These are phyloP conservation scores for Ageneiosus marmoratus DNA, from an alignment of 2,113 vertebrate genomes.

Conservation along the genomic window DNA sequence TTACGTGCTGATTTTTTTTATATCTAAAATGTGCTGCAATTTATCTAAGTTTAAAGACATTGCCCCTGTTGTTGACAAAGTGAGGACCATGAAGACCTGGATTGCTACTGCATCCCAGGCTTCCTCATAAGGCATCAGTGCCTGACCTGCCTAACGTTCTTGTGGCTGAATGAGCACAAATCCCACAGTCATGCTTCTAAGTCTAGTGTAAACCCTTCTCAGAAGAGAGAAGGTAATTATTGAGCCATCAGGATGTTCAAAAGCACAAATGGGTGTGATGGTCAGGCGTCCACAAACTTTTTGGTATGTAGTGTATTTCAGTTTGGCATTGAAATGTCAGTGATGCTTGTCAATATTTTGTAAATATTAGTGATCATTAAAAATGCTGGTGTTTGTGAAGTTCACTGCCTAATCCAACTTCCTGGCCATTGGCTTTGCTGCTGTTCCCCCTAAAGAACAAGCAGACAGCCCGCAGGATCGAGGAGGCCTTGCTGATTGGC, in stretches of 20 bases:
- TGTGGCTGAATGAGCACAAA: too few species aligned
- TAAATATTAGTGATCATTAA: not conserved
- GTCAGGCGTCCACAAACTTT: not conserved
- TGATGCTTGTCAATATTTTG: not conserved
- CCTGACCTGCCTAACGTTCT: too few species aligned
- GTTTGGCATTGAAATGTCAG: not conserved
- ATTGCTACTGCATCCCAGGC: too few species aligned
- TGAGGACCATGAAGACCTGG: too few species aligned
- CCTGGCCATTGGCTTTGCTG: not conserved
- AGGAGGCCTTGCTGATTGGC: slow-evolving; percentile 67
- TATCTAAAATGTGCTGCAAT: too few species aligned
- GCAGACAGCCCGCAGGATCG: slow-evolving; percentile 9
- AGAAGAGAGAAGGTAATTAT: not conserved
- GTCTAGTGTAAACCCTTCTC: too few species aligned
- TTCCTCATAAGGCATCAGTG: too few species aligned
- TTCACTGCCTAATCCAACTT: not conserved
- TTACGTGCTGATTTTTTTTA: too few species aligned
- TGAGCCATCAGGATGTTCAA: not conserved
- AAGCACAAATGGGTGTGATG: not conserved
- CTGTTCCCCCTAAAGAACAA: slow-evolving; percentile 23
- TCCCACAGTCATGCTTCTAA: too few species aligned
- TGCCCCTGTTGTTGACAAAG: too few species aligned
- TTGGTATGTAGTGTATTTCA: not conserved
- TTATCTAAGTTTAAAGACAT: too few species aligned
- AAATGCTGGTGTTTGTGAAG: not conserved